Evolutionary conservation across 2,888 invertebrate species (phyloP).

Genomic region (Acronicta alni): DNA sequence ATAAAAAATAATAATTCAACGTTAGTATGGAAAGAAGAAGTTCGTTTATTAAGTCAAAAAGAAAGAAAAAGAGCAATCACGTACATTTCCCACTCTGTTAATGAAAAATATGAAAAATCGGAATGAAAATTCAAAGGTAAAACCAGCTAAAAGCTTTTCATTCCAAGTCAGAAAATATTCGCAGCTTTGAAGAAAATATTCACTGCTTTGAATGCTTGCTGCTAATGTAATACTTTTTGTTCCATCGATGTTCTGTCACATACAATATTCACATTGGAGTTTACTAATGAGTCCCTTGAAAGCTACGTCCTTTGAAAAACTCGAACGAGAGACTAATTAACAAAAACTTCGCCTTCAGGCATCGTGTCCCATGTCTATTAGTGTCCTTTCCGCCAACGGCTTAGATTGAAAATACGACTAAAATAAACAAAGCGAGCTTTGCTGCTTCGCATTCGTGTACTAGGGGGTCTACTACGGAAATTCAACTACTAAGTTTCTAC

Average conservation of each 20-base stretch:
- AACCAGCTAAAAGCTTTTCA: conserved; percentile 5
- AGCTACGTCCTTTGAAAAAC: conserved; percentile 9
- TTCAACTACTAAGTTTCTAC: no score
- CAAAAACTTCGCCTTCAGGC: conserved; percentile 10
- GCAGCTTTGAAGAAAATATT: conserved; percentile 8
- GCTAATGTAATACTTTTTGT: conserved; percentile 2
- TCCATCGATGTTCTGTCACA: conserved; percentile 14
- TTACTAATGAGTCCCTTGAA: conserved; percentile 19
- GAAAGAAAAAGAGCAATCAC: no score
- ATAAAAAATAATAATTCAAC: no score
- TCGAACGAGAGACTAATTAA: conserved; percentile 25
- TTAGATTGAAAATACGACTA: conserved; percentile 6
- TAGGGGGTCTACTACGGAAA: no score
- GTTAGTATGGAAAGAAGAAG: no score
- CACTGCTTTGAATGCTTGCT: conserved; percentile 1
- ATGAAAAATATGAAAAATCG: neutral
- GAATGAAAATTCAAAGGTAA: neutral
- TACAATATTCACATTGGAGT: conserved; percentile 6
- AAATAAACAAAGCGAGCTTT: neutral
- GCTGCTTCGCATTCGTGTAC: neutral
- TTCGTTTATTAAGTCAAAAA: no score
- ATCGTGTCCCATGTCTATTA: conserved; percentile 7
- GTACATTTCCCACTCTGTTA: neutral
- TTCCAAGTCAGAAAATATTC: conserved; percentile 5
- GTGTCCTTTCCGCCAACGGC: neutral